These are phyloP conservation scores for Podabrus alpinus DNA, from an alignment of 2,888 invertebrate species.

Conservation along the genomic window DNA sequence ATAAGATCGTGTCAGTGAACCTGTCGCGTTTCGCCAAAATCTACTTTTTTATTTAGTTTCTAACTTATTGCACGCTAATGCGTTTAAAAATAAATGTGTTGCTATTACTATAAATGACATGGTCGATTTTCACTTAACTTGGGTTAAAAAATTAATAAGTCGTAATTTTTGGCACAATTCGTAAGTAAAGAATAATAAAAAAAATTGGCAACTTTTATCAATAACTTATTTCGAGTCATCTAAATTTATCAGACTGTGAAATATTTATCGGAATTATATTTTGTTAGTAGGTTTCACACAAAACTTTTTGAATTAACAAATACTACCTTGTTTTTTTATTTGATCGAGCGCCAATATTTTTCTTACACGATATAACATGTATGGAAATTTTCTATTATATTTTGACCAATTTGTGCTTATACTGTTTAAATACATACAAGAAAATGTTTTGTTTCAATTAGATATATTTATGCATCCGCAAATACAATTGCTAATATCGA, in stretches of 20 bases:
- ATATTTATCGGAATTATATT: neutral
- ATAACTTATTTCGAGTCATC: neutral
- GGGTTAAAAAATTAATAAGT: neutral
- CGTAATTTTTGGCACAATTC: neutral
- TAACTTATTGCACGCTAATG: neutral
- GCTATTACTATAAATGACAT: neutral
- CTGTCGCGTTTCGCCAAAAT: neutral
- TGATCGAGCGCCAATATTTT: neutral
- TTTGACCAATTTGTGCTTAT: neutral
- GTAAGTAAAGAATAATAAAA: neutral
- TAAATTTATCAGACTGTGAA: neutral
- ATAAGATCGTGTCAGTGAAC: neutral
- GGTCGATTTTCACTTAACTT: neutral
- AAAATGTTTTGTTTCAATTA: too few relatives aligned
- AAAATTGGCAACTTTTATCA: neutral
- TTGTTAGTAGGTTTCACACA: neutral
- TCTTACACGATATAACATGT: too few relatives aligned
- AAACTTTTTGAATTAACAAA: neutral
- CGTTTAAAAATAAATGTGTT: neutral
- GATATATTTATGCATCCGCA: neutral
- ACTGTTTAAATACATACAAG: neutral
- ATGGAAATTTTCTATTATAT: neutral
- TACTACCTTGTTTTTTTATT: neutral
- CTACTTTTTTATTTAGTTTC: neutral
- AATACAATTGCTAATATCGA: neutral